Base-by-base conservation (phyloP, 2,797 vertebrate species). In the Lacerta viridis region DNA sequence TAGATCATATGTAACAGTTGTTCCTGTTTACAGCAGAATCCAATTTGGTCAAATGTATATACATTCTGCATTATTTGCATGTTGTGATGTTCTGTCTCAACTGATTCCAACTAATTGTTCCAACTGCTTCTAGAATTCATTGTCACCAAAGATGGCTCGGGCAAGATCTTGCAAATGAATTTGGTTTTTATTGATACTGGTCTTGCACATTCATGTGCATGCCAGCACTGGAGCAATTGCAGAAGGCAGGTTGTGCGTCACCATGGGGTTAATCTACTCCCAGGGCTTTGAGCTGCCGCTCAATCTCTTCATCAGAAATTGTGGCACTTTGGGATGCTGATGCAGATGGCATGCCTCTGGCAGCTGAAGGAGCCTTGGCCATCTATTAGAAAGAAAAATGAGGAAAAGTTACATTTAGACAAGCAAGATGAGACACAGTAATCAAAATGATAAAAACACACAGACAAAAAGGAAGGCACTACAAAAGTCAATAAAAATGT, bases 271-370 rank as follows among this genome's bases (percentile, higher is more conserved):
- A 99, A 97, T 99, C 98, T 92, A 99, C 98, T 92, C 98, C 99
- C 95, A 99, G 95, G 75, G 99, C 99, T 95, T 98, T 98, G 89
- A 99, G 98, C 94, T 99, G 99, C 90, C 98, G 97, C 96, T 99
- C 99, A 36, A 99, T 99, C 96, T 99, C 99, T 78, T 99, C 99
- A 82, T 99, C 99, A 0, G 99, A 98, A 93, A 99, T 98, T 33
- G 97, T 98, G 92, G 97, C 85, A 78, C 96, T 87, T 93, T 98
- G 98, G 85, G 98, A 97, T 75, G 98, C 96, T 20, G 98, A 97
- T 4, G 98, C 97, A 39, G 98, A 96, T 0, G 98, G 99, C 88
- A 98, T 91, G 79, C 96, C 97, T 95, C 97, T 98, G 90, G 98
- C 98, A 95, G 98, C 97, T 89, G 98, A 97, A 0, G 99, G 99